Percentiles rank a stretch among this genome's conserved stretches.
phyloP scores from a whole-genome alignment of 2,888 invertebrate genomes.

The Melanotus villosus region DNA sequence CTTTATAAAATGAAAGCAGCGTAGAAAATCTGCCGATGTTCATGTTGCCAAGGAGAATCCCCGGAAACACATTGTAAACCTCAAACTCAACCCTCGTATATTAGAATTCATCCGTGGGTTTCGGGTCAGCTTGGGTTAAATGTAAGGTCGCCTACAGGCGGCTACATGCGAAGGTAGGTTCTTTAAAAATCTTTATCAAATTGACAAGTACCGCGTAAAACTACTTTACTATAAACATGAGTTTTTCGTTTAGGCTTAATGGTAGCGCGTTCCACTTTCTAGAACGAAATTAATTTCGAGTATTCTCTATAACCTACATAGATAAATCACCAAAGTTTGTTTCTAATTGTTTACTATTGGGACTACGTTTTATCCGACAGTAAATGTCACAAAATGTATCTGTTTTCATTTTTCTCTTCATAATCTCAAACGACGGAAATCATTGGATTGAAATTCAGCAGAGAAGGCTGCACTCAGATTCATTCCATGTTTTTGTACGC shows the following conservation, averaged over 20 bases:
- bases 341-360: no score
- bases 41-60: not conserved
- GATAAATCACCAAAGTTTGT: no score
- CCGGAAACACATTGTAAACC: constrained; percentile 4
- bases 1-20: not conserved
- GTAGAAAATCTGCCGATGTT: not conserved
- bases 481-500: not conserved
- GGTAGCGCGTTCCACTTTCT: no score
- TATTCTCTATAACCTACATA: no score
- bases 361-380: no score
- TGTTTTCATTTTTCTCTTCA: not conserved
- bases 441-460: not conserved
- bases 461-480: not conserved
- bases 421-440: not conserved
- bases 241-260: not conserved
- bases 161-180: not conserved
- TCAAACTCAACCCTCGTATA: constrained; percentile 10
- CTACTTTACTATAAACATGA: not conserved
- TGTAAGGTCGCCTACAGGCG: constrained; percentile 5
- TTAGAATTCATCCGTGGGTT: constrained; percentile 17
- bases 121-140: constrained; percentile 11
- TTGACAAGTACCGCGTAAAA: not conserved
- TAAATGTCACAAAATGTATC: not conserved
- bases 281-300: no score
- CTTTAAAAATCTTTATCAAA: constrained; percentile 17